Evolutionary conservation across 1,140 invertebrate genomes (phyloP).

Genomic region (Cotesia vestalis): DNA sequence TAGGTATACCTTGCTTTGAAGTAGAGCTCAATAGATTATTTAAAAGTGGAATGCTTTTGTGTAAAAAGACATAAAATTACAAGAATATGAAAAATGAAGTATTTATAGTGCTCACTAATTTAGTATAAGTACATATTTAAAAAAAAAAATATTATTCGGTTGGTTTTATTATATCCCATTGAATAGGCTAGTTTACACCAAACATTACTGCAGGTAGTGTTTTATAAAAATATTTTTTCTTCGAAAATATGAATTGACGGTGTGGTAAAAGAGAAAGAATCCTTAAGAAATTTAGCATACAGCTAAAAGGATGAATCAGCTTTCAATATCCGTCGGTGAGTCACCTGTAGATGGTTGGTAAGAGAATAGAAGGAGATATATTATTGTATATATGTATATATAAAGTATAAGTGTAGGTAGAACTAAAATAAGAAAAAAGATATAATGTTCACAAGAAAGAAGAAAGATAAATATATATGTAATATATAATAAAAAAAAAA

Average conservation of each 20-base stretch:
- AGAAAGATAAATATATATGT: background rate
- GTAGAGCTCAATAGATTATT: no score
- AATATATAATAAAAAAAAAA: background rate
- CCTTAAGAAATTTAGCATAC: constrained; percentile 21
- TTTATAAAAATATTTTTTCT: background rate
- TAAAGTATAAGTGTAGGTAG: constrained; percentile 2
- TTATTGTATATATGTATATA: background rate
- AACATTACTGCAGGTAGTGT: background rate
- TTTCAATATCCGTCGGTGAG: constrained; percentile 32
- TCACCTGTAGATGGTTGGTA: constrained; percentile 29
- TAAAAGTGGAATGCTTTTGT: no score
- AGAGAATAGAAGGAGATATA: background rate
- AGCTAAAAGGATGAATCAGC: constrained; percentile 31
- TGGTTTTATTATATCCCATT: no score
- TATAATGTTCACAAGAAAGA: background rate
- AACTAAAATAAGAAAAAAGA: background rate
- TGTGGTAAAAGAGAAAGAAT: background rate
- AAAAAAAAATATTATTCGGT: no score
- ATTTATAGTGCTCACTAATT: no score
- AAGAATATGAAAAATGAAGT: no score
- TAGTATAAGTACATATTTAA: no score
- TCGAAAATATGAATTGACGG: constrained; percentile 4
- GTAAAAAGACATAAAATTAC: no score
- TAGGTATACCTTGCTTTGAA: no score
- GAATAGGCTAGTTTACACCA: no score